Evolutionary conservation across 2,797 vertebrate species (phyloP).

Genomic region (Rhinatrema bivittatum): DNA sequence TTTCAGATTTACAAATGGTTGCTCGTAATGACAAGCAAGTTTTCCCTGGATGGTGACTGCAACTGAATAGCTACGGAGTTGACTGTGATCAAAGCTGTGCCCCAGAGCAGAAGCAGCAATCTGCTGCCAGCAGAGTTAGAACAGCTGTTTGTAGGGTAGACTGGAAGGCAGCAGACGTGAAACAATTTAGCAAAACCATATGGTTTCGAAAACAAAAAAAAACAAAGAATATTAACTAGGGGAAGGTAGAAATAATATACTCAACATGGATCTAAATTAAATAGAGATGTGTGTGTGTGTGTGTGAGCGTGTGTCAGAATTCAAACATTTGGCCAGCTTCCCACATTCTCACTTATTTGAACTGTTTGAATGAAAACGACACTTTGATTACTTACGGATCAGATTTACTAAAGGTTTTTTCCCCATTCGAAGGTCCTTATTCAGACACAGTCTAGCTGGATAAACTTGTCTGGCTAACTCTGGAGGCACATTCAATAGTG

Average conservation of each 20-base stretch:
- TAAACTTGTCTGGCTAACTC: no score
- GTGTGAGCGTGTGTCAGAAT: no score
- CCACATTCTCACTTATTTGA: no score
- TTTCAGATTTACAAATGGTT: fast-evolving
- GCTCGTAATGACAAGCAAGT: fast-evolving
- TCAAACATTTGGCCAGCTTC: no score
- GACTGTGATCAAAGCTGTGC: neutral
- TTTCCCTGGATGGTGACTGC: neutral
- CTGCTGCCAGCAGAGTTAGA: neutral
- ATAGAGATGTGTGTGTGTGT: neutral
- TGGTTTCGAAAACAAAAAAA: slow-evolving; percentile 4
- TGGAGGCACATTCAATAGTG: no score
- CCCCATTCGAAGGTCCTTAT: no score
- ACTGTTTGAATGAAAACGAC: no score
- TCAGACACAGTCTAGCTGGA: no score
- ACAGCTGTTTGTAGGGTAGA: neutral
- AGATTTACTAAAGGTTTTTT: no score
- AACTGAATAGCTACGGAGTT: neutral
- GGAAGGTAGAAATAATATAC: slow-evolving; percentile 2
- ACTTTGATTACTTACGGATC: no score
- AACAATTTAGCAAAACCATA: slow-evolving; percentile 1
- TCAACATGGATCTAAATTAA: neutral
- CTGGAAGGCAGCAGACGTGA: neutral
- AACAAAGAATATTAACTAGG: slow-evolving; percentile 14
- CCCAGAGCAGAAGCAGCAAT: neutral